Evolutionary conservation across 2,113 vertebrate genomes (phyloP), one percentile per base, ranked within the genome.

Genomic region (Rhea pennata): DNA sequence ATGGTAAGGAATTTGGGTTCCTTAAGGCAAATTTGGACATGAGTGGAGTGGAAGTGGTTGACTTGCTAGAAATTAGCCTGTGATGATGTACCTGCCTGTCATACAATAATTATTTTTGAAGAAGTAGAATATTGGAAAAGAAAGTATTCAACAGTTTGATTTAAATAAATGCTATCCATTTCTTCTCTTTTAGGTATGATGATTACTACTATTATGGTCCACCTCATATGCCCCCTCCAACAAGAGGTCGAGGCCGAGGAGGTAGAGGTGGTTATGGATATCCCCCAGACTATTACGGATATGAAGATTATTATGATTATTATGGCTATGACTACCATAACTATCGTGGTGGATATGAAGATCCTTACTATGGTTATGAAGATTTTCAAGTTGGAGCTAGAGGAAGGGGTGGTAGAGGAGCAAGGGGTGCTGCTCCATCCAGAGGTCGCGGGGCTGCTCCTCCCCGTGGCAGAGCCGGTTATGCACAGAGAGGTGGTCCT

Each of bases 251-350:
- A 97, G 98, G 99, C 95, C 97, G 99, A 95, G 99, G 99, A 62
- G 98, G 98, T 95, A 98, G 99, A 97, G 99, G 99, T 84, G 99
- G 99, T 97, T 99, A 99, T 23, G 95, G 98, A 69, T 99, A 99
- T 98, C 98, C 99, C 82, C 99, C 99, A 12, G 99, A 99, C 98
- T 99, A 99, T 98, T 99, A 99, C 5, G 98, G 98, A 93, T 99
- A 99, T 51, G 99, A 99, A 97, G 99, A 99, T 98, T 99, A 99
- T 98, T 99, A 99, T 51, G 99, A 99, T 98, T 99, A 99, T 97
- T 99, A 99, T 93, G 98, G 99, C 97, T 99, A 99, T 88, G 99
- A 99, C 97, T 99, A 99, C 98, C 98, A 99, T 98, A 99, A 99
- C 98, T 99, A 99, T 98, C 99, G 99, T 83, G 99, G 99, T 83